Conservation (phyloP, 2,797 vertebrate species). For the Morus bassanus region DNA sequence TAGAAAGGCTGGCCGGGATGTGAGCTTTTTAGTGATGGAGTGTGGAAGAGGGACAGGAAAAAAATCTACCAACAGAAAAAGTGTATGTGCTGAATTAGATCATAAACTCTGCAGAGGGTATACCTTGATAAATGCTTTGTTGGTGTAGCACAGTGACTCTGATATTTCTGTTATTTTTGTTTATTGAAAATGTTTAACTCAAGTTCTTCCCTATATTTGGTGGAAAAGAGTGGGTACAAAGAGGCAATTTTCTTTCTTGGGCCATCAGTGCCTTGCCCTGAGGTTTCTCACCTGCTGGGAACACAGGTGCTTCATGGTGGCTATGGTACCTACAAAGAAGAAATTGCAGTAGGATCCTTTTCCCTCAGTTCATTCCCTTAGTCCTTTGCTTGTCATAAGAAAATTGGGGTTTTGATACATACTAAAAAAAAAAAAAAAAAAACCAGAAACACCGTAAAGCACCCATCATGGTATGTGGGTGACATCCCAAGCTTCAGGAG, state of each 20-base stretch:
- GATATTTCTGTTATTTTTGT: neutral
- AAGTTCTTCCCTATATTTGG: neutral
- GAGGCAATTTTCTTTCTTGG: neutral
- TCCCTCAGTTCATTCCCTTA: neutral
- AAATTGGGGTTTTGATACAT: neutral
- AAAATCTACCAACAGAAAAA: neutral
- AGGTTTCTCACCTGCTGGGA: neutral
- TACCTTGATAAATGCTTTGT: neutral
- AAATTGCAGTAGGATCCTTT: neutral
- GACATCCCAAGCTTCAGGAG: neutral
- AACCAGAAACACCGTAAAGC: neutral
- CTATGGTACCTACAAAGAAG: neutral
- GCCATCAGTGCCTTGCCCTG: neutral
- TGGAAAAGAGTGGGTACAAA: neutral
- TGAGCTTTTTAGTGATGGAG: neutral
- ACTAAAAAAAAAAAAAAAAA: neutral
- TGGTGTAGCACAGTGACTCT: neutral
- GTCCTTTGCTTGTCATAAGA: neutral
- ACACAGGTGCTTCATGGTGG: neutral
- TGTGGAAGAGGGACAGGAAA: neutral
- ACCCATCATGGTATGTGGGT: fast-evolving
- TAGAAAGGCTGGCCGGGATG: neutral
- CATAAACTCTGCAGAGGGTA: neutral
- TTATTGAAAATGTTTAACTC: neutral
- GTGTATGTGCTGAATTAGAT: neutral